Base-by-base conservation (phyloP, 2,113 vertebrate species). In the Anguilla rostrata region DNA sequence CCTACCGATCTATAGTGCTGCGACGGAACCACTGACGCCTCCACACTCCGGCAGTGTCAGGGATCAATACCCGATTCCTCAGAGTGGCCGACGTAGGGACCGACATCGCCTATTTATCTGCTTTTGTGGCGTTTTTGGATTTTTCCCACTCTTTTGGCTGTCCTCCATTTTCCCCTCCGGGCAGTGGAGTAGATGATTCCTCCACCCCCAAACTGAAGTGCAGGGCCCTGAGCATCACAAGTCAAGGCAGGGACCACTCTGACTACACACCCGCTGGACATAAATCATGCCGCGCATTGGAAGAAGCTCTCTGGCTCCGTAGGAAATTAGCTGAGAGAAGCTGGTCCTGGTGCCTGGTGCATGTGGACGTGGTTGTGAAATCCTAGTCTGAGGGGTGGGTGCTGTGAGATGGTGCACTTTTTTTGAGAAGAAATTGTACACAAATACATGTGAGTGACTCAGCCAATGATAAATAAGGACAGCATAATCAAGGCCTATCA, bases 121-220 rank as follows among this genome's bases (percentile, higher is more conserved):
- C 82, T 83, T 39, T 9, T 20, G 84, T 83, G 83, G 90, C 63
- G n/a, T 53, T 46, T 82, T 84, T 82, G 16, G 41, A 83, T 82
- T 40, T 78, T 34, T 39, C 14, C 82, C 39, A 85, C 71, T 82
- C 49, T 87, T 40, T 89, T 88, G 87, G 88, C 87, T 87, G 88
- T 87, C 86, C 89, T 90, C 90, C 87, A 88, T 86, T 86, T 40
- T 63, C 85, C 83, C 63, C 49, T 85, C 78, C 81, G 85, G 39
- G 56, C 63, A 86, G 60, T n/a, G 66, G 60, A 83, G 79, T 84
- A 87, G 88, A 87, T 90, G 88, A 89, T 84, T 84, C 89, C 84
- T 88, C 85, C 60, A 85, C n/a, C 88, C 83, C 88, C 81, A 39
- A 40, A 39, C 46, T 85, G 71, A 85, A 83, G 39, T 83, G 80